Evolutionary conservation across 2,797 vertebrate species (phyloP).

Genomic region (Enteromius thamalakanensis): DNA sequence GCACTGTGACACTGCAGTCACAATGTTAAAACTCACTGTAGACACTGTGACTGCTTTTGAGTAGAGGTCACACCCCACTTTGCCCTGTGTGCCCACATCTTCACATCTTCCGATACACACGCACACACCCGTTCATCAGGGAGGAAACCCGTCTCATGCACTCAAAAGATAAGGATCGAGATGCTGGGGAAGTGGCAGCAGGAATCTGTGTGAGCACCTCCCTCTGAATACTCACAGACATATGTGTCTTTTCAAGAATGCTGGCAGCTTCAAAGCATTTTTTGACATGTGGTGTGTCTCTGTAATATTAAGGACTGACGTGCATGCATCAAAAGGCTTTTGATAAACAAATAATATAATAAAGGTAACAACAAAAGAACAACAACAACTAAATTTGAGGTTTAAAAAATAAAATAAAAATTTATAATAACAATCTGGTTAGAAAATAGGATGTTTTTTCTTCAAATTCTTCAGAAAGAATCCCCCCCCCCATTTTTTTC

Average conservation of each 20-base stretch:
- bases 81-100: conserved; percentile 4
- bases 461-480: neutral
- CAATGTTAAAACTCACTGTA: conserved; percentile 14
- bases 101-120: conserved; percentile 13
- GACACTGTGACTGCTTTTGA: neutral
- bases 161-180: conserved; percentile 36
- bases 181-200: neutral
- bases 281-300: conserved; percentile 63
- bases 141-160: conserved; percentile 24
- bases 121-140: neutral
- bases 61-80: conserved; percentile 8
- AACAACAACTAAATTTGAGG: conserved; percentile 10
- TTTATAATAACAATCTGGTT: neutral
- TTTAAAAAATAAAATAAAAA: neutral
- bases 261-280: conserved; percentile 79
- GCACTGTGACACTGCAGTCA: conserved; percentile 16
- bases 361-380: too few relatives aligned
- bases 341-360: neutral
- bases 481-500: neutral
- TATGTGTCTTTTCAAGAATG: conserved; percentile 66
- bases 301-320: conserved; percentile 70
- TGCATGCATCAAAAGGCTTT: conserved; percentile 58
- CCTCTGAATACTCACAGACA: conserved; percentile 61
- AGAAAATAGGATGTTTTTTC: neutral
- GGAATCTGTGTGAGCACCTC: neutral